A percentile compares a stretch with the other conserved stretches of the same genome.
phyloP scores from a whole-genome alignment of 2,888 invertebrate genomes.

The Conistra vaccinii region DNA sequence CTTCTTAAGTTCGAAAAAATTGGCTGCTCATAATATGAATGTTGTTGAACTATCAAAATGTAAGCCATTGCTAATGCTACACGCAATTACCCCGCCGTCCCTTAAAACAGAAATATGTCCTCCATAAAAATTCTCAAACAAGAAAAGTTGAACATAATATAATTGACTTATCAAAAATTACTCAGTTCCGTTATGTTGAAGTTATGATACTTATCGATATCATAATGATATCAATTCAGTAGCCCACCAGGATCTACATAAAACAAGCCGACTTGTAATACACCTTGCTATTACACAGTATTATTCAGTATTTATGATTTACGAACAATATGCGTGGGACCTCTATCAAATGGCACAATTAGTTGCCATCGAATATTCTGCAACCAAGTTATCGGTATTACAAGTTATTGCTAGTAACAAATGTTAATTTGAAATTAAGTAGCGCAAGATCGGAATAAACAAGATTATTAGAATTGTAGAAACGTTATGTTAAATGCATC shows the following conservation, averaged over 20 bases:
- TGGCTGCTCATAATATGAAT: too few relatives aligned
- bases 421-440: conserved; percentile 57
- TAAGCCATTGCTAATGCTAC: too few relatives aligned
- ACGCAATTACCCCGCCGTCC: too few relatives aligned
- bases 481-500: conserved; percentile 16
- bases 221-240: conserved; percentile 37
- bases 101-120: neutral
- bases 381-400: conserved; percentile 35
- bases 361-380: conserved; percentile 40
- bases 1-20: too few relatives aligned
- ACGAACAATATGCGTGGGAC: conserved; percentile 57
- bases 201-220: conserved; percentile 1
- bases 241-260: conserved; percentile 31
- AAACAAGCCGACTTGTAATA: conserved; percentile 35
- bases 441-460: conserved; percentile 53
- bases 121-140: neutral
- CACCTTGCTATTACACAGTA: conserved; percentile 11
- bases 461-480: conserved; percentile 37
- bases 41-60: too few relatives aligned
- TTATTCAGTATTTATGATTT: conserved; percentile 53
- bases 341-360: conserved; percentile 42
- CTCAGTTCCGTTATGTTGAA: neutral
- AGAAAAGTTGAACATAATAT: neutral
- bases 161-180: conserved; percentile 17
- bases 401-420: conserved; percentile 35